phyloP scores from a whole-genome alignment of 2,888 invertebrate genomes.

The Lagria hirta region DNA sequence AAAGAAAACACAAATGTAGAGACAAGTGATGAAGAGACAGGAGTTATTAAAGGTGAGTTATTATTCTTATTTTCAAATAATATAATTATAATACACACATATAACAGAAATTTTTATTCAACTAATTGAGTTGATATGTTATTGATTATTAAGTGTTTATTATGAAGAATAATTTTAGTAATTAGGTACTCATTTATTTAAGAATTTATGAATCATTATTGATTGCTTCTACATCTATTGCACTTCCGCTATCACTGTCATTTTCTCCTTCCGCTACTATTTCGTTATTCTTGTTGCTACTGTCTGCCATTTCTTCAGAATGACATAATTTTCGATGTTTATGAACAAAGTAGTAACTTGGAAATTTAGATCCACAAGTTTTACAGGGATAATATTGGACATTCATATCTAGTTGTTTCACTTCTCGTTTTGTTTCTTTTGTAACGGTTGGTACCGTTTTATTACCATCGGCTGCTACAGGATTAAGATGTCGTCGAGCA shows the following conservation, averaged over 20 bases:
- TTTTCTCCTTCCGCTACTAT: conserved; percentile 41
- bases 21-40: conserved; percentile 61
- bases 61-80: neutral
- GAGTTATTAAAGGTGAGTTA: conserved; percentile 60
- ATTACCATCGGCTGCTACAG: conserved; percentile 55
- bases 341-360: conserved; percentile 91
- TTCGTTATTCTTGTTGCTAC: conserved; percentile 50
- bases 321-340: conserved; percentile 88
- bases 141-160: conserved; percentile 1
- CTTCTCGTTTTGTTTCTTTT: conserved; percentile 57
- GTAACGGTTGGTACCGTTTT: conserved; percentile 32
- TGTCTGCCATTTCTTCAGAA: conserved; percentile 60
- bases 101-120: conserved; percentile 5
- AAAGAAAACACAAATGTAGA: conserved; percentile 57
- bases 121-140: conserved; percentile 9
- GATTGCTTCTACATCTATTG: conserved; percentile 45
- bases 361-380: conserved; percentile 89
- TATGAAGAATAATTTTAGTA: neutral
- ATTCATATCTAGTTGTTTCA: conserved; percentile 70
- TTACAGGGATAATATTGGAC: conserved; percentile 93
- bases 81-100: neutral
- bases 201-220: conserved; percentile 27
- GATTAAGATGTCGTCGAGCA: conserved; percentile 68
- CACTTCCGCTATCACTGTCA: conserved; percentile 35
- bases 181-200: neutral